phyloP scores from a whole-genome alignment of 2,113 vertebrate species.

The Orientallactaga bullata region DNA sequence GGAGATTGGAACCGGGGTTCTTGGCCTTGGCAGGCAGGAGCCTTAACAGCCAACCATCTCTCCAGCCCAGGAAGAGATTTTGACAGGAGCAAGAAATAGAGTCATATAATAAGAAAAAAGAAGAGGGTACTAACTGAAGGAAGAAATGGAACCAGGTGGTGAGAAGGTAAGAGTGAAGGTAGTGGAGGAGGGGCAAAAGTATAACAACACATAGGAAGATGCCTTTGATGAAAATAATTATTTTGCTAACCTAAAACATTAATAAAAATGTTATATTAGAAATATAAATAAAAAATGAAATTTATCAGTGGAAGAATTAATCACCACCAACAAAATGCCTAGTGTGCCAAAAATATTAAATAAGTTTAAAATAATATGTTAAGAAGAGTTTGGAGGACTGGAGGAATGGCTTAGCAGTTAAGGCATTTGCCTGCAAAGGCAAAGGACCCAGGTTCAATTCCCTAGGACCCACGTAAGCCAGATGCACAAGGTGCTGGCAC shows the following conservation, averaged over 20 bases:
- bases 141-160: background rate
- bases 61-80: background rate
- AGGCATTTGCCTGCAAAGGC: no score
- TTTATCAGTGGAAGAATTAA: background rate
- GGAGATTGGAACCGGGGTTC: no score
- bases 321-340: background rate
- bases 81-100: background rate
- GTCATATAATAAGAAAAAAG: background rate
- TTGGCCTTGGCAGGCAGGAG: no score
- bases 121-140: background rate
- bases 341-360: background rate
- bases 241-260: background rate
- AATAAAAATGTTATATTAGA: background rate
- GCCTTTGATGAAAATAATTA: background rate
- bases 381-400: no score
- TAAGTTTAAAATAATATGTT: slow-evolving; percentile 31
- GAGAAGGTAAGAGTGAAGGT: background rate
- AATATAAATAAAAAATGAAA: background rate
- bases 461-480: no score
- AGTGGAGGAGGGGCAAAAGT: background rate
- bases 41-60: no score
- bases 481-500: no score
- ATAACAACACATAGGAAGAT: background rate
- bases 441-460: no score
- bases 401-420: no score